Percentiles rank a stretch among this genome's conserved stretches.
phyloP scores from a whole-genome alignment of 2,888 invertebrate genomes.

The Candidula unifasciata region DNA sequence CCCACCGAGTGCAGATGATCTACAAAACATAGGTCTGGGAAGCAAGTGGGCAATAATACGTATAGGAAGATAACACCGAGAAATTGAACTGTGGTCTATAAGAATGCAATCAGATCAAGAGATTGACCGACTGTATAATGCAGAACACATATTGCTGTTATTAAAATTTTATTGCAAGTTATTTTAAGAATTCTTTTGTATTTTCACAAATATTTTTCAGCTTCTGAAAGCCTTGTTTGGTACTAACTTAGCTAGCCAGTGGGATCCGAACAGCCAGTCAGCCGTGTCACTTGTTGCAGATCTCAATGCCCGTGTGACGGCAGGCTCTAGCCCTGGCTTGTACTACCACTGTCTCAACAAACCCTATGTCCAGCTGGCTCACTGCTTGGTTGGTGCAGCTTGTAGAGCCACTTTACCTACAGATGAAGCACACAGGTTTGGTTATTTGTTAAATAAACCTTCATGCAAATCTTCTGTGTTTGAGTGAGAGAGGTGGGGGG shows the following conservation, averaged over 20 bases:
- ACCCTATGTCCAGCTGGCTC: constrained; percentile 78
- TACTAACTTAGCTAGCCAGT: constrained; percentile 83
- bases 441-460: background rate
- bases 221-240: constrained; percentile 85
- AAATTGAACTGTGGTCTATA: too few relatives aligned
- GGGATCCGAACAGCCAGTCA: constrained; percentile 68
- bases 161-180: too few relatives aligned
- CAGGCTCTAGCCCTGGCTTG: constrained; percentile 73
- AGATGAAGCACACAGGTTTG: constrained; percentile 70
- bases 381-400: constrained; percentile 75
- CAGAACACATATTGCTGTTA: too few relatives aligned
- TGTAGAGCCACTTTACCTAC: constrained; percentile 69
- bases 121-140: too few relatives aligned
- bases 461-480: too few relatives aligned
- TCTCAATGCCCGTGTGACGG: constrained; percentile 68
- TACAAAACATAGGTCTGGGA: too few relatives aligned
- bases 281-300: constrained; percentile 64
- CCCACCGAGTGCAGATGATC: too few relatives aligned
- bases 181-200: background rate
- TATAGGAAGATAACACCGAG: too few relatives aligned
- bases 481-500: too few relatives aligned
- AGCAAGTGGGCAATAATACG: too few relatives aligned
- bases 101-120: too few relatives aligned
- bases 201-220: constrained; percentile 68
- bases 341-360: constrained; percentile 78